phyloP scores from a whole-genome alignment of 92 coral and sea anemone genomes.

The Phymanthus crucifer region DNA sequence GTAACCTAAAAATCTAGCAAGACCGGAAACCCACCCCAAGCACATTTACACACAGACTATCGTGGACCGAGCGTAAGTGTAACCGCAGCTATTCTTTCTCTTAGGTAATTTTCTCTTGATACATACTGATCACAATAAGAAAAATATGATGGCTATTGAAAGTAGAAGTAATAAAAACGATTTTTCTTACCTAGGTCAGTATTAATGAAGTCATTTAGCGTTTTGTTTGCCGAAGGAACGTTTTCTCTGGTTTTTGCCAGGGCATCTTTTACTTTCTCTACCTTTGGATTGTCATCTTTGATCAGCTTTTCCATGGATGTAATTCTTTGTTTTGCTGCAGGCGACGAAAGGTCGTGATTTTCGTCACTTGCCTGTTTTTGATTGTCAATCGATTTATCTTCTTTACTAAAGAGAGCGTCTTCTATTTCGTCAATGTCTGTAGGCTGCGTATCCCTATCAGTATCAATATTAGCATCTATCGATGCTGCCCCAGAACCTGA shows the following conservation, averaged over 20 bases:
- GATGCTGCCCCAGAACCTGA: conserved; percentile 17
- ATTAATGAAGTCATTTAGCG: conserved; percentile 16
- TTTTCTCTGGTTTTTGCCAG: conserved; percentile 41
- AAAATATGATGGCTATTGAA: too few relatives aligned
- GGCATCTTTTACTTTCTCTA: conserved; percentile 32
- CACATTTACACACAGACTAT: too few relatives aligned
- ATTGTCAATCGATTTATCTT: not conserved
- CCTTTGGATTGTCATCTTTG: conserved; percentile 42
- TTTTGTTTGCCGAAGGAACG: conserved; percentile 51
- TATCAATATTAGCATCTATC: conserved; percentile 15
- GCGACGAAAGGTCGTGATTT: conserved; percentile 29
- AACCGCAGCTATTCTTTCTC: too few relatives aligned
- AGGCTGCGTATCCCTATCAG: conserved; percentile 15
- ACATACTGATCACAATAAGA: too few relatives aligned
- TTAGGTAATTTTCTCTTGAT: too few relatives aligned
- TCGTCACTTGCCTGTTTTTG: not conserved
- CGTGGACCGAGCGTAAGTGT: too few relatives aligned
- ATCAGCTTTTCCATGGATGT: conserved; percentile 67
- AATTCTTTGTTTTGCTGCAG: conserved; percentile 32
- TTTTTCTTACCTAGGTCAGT: conserved; percentile 58
- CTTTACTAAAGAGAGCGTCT: conserved; percentile 61
- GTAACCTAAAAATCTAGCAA: too few relatives aligned
- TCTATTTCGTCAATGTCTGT: conserved; percentile 50
- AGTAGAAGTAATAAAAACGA: not conserved
- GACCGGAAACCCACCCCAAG: too few relatives aligned